A percentile compares a stretch with the other conserved stretches of the same genome.
These are phyloP conservation scores for Triops cancriformis DNA, from an alignment of 1,140 invertebrate species.

Conservation along the genomic window DNA sequence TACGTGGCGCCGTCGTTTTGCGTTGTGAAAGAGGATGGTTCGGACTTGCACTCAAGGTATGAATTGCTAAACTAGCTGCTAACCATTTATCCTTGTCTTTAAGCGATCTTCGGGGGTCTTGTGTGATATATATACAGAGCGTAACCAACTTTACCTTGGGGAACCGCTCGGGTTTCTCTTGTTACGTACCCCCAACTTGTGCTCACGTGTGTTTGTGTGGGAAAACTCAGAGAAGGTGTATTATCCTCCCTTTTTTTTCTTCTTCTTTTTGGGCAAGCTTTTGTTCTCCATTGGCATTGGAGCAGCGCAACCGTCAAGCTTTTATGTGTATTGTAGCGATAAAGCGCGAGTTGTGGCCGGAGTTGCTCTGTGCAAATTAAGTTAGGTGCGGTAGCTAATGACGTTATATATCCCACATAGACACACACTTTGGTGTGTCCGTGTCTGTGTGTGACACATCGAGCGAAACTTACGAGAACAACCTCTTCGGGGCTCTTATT, in stretches of 20 bases:
- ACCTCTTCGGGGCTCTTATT: background rate
- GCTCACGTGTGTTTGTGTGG: too few species aligned
- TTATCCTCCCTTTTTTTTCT: too few species aligned
- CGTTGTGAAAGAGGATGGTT: background rate
- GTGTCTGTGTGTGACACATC: too few species aligned
- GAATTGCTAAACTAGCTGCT: background rate
- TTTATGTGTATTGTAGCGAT: background rate
- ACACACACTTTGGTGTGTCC: background rate
- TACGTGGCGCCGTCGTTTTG: background rate
- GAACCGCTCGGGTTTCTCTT: too few species aligned
- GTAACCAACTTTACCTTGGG: background rate
- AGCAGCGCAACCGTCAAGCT: background rate
- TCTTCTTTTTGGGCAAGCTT: too few species aligned
- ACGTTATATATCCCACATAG: slow-evolving; percentile 1
- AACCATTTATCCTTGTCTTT: slow-evolving; percentile 14
- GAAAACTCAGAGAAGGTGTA: too few species aligned
- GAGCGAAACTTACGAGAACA: too few species aligned
- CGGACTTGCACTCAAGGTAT: background rate
- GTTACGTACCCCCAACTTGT: too few species aligned
- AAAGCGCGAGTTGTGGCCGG: background rate
- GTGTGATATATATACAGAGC: background rate
- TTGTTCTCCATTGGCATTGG: too few species aligned
- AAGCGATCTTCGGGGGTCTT: background rate
- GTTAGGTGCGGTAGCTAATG: slow-evolving; percentile 4
- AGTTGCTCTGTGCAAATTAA: background rate